Base-by-base conservation (phyloP, 2,888 invertebrate genomes). In the Plagiodera versicolora region DNA sequence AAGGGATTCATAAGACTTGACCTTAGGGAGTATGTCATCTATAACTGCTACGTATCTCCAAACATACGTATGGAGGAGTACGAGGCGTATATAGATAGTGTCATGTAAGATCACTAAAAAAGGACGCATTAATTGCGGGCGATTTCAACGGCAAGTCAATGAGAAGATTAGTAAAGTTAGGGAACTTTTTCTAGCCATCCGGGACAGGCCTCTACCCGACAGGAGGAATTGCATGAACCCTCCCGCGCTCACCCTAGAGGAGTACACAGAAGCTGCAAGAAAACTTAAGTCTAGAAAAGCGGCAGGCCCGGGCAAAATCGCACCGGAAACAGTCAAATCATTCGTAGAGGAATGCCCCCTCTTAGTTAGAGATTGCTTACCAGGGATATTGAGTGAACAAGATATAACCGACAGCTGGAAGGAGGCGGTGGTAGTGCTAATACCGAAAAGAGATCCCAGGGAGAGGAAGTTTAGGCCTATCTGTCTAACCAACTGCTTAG, bases 271-370 rank as follows among this genome's bases (percentile, higher is more conserved):
- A 10, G 70, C 67, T 0, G 57, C 56, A 1, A 14, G 4, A 0
- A 61, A 52, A 11, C 17, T 69, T 9, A 61, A 63, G 9, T 61
- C 50, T 20, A 47, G 46, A 8, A 71, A 69, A 47, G 69, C 70
- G 0, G 65, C 70, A 6, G 70, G 70, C 0, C 65, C 66, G 0
- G 72, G 70, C 39, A 64, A 64, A 10, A 64, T 73, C 3, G 1
- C 9, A 2, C 9, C 32, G 1, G 32, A 32, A 2, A 65, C 70
- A 4, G 14, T 65, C 0, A 70, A 71, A 47, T 66, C 56, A 1
- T 11, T 71, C 0, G 67, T 64, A 32, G 2, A 46, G 8, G 16
- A 3, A 32, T 61, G 4, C 58, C 63, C 1, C 19, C 11, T n/a
- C 24, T 48, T 6, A 8, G 46, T 69, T 1, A 46, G 61, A 11